Evolutionary conservation across 1,140 invertebrate species (phyloP).

Genomic region (Paracyclopina nana): DNA sequence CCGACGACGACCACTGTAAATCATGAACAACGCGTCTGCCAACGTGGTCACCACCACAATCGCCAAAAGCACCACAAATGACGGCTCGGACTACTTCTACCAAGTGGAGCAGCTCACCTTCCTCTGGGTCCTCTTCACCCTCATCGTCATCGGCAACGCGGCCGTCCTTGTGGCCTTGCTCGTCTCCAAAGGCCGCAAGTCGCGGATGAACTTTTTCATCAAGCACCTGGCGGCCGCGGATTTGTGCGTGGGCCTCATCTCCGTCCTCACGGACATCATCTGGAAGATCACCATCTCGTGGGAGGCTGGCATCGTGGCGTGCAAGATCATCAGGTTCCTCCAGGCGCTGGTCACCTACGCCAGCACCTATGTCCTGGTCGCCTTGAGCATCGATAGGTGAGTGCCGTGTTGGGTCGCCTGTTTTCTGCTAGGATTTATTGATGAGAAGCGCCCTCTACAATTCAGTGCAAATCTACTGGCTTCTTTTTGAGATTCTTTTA

Average conservation of each 20-base stretch:
- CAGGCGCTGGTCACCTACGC: constrained; percentile 72
- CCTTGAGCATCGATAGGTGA: constrained; percentile 80
- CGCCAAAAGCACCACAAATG: no score
- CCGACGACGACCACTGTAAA: no score
- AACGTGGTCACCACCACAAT: no score
- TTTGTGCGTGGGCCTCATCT: constrained; percentile 62
- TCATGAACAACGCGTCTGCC: no score
- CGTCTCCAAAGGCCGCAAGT: constrained; percentile 60
- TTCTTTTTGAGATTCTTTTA: no score
- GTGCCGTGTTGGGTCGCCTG: no score
- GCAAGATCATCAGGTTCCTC: constrained; percentile 61
- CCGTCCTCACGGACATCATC: constrained; percentile 64
- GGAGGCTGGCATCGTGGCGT: constrained; percentile 66
- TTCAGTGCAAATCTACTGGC: no score
- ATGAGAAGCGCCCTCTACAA: no score
- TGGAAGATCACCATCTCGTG: constrained; percentile 66
- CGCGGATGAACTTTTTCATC: constrained; percentile 90
- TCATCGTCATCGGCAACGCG: constrained; percentile 71
- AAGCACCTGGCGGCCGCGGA: constrained; percentile 80
- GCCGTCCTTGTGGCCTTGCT: constrained; percentile 62
- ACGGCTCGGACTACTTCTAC: no score
- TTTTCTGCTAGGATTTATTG: no score
- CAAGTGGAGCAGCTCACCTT: constrained; percentile 75
- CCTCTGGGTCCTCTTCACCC: constrained; percentile 60
- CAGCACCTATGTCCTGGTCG: constrained; percentile 82